phyloP scores from a whole-genome alignment of 1,140 invertebrate genomes.

The Drosophila nebulosa region DNA sequence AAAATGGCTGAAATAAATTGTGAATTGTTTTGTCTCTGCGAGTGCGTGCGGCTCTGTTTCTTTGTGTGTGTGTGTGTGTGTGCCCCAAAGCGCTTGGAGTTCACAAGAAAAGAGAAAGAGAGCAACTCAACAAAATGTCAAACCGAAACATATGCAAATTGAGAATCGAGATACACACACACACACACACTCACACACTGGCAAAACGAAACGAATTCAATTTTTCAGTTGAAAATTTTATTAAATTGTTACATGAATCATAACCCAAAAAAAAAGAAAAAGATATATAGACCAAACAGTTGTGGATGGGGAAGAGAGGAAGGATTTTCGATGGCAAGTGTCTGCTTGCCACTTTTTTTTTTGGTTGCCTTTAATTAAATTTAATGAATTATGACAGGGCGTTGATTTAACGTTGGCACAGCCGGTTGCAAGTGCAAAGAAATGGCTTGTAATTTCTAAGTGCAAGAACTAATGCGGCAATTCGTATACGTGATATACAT shows the following conservation, averaged over 20 bases:
- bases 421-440: conserved; percentile 22
- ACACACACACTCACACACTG: background rate
- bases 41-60: background rate
- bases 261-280: background rate
- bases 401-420: conserved; percentile 62
- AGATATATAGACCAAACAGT: too few species aligned
- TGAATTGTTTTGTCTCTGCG: conserved; percentile 8
- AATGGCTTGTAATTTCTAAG: conserved; percentile 8
- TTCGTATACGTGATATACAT: conserved; percentile 33
- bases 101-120: conserved; percentile 2
- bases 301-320: background rate
- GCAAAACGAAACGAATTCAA: background rate
- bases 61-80: background rate
- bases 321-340: background rate
- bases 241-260: conserved; percentile 12
- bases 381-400: conserved; percentile 69
- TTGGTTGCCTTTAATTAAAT: conserved; percentile 62
- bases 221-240: background rate
- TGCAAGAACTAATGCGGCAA: conserved; percentile 27
- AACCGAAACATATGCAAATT: conserved; percentile 14
- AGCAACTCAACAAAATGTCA: conserved; percentile 14
- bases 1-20: conserved; percentile 28
- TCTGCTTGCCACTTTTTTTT: conserved; percentile 5
- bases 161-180: background rate
- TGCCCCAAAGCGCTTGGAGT: background rate